Evolutionary conservation across 2,113 vertebrate species (phyloP), one percentile per base, ranked within the genome.

Genomic region (Elachura formosa): DNA sequence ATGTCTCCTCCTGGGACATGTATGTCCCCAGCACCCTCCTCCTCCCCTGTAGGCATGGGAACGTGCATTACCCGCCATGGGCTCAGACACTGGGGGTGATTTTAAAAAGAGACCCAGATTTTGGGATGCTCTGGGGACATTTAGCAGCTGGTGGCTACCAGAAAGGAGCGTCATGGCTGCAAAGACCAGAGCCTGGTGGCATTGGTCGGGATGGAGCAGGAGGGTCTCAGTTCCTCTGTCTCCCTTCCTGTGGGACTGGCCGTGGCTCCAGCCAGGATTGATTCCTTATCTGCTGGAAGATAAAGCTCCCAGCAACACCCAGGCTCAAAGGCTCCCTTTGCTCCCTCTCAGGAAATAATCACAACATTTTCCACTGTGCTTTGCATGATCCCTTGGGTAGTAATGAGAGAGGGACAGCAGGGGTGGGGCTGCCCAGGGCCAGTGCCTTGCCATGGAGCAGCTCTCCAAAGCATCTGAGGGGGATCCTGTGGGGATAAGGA

Each of bases 401-500:
- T n/a, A 67, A 38, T 0, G 11, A 12, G 41, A 48, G 38, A 61
- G 15, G 31, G 33, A 41, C 45, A 33, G 25, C 4, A 3, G 31
- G 26, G 56, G n/a, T 14, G 49, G n/a, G 31, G 52, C 49, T 68
- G 56, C 74, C 38, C 46, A 18, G 58, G 33, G 63, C 7, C 41
- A 41, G 33, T 0, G 0, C 2, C 3, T 19, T 12, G 45, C 31
- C 11, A 3, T 6, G 41, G 8, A 83, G 51, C 68, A 71, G 51
- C 71, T 49, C 73, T 54, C 56, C 58, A 16, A 54, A 28, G 52
- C 2, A 18, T 33, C 46, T 62, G 8, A 10, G 41, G 69, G 66
- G 67, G 43, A 29, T 89, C 52, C 46, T n/a, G 10, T 4, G 8
- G 18, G 61, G 54, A 25, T 41, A 62, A 64, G 49, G 67, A 83